Percentiles rank a stretch among this genome's conserved stretches.
Evolutionary conservation across 1,140 invertebrate species (phyloP).

Genomic region (Pollicipes pollicipes): DNA sequence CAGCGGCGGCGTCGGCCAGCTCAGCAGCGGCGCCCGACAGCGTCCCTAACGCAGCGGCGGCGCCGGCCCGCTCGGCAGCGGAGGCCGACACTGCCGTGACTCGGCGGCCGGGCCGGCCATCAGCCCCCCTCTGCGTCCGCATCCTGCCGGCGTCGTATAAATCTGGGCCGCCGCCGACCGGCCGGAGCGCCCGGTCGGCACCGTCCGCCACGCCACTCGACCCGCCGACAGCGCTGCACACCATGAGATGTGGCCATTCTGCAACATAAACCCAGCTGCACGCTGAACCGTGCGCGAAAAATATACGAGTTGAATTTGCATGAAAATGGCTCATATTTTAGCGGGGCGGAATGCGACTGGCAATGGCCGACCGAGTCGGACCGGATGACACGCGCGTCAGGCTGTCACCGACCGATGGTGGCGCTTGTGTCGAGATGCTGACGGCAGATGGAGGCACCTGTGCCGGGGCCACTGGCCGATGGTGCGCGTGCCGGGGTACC

Average conservation of each 20-base stretch:
- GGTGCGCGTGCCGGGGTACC: background rate
- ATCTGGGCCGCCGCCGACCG: background rate
- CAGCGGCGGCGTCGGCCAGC: too few species aligned
- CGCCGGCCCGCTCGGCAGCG: too few species aligned
- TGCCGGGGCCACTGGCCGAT: too few species aligned
- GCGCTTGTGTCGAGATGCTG: background rate
- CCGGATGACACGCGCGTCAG: background rate
- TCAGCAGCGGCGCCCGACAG: too few species aligned
- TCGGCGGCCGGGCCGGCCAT: background rate
- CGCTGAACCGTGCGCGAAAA: background rate
- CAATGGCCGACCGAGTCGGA: background rate
- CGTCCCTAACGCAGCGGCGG: too few species aligned
- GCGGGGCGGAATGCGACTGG: background rate
- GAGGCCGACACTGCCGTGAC: background rate
- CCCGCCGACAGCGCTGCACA: background rate
- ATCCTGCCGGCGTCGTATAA: background rate
- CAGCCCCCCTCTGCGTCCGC: background rate
- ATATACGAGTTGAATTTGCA: background rate
- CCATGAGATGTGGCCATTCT: background rate
- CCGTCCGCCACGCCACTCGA: too few species aligned
- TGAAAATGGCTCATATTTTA: slow-evolving; percentile 1
- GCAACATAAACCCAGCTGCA: background rate
- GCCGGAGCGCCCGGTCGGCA: background rate
- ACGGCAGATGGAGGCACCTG: background rate
- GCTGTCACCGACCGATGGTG: background rate